Evolutionary conservation across 2,113 vertebrate genomes (phyloP).

Genomic region (Paralichthys olivaceus): DNA sequence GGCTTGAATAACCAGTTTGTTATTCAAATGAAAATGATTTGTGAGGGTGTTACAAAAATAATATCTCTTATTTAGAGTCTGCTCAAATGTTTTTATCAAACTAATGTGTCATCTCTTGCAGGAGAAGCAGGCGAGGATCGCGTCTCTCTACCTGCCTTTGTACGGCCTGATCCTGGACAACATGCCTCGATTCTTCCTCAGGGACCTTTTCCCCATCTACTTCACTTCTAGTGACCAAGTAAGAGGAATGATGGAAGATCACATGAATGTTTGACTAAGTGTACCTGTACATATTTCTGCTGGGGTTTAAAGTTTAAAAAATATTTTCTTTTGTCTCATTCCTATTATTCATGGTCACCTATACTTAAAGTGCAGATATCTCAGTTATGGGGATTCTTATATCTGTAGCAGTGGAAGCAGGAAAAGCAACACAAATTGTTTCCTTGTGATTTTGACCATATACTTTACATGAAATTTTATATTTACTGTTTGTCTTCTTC

Average conservation of each 20-base stretch:
- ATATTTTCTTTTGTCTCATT: background rate
- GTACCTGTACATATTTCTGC: background rate
- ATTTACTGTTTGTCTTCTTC: background rate
- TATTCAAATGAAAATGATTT: too few relatives aligned
- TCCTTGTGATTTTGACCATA: too few relatives aligned
- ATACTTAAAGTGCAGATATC: background rate
- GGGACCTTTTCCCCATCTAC: conserved; percentile 94
- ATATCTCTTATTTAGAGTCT: too few relatives aligned
- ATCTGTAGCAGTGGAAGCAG: too few relatives aligned
- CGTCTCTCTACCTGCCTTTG: conserved; percentile 94
- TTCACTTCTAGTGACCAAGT: conserved; percentile 94
- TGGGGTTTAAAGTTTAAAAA: too few relatives aligned
- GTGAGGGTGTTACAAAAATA: too few relatives aligned
- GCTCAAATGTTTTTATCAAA: too few relatives aligned
- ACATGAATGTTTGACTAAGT: background rate
- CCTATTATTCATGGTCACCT: background rate
- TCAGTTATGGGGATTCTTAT: too few relatives aligned
- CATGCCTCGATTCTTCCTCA: conserved; percentile 96
- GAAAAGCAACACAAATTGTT: too few relatives aligned
- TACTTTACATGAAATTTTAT: background rate
- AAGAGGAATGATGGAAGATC: conserved; percentile 26
- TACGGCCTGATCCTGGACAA: conserved; percentile 98
- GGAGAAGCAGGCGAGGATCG: conserved; percentile 95
- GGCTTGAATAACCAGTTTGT: too few relatives aligned
- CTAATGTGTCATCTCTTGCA: conserved; percentile 56